Base-by-base conservation (phyloP, 2,113 vertebrate species). In the Mesembrinibis cayennensis region DNA sequence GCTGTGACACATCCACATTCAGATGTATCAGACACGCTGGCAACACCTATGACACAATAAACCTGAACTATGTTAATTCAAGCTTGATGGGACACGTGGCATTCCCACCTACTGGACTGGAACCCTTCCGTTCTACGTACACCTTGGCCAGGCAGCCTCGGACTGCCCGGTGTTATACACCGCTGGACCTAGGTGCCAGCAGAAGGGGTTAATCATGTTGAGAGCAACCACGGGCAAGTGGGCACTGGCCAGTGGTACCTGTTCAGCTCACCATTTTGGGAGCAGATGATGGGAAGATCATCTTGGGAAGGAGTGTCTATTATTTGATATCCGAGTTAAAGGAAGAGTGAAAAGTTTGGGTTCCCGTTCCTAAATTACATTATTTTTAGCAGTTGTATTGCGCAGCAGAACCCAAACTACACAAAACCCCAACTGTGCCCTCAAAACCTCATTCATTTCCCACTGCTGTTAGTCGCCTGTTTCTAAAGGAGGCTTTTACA, bases 41-140 rank as follows among this genome's bases (percentile, higher is more conserved):
- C 93, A 97, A 94, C 91, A 96, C 62, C 78, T 90, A 38, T 96
- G 96, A 95, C 94, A 97, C 93, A 87, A 96, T 55, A 90, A 94
- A 93, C 78, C 91, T n/a, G 9, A 94, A 66, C n/a, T 93, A 82
- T 93, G 90, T 21, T 94, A 90, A 93, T 90, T 87, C 91, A 27
- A 80, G 87, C 91, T 85, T 91, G 91, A 94, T 85, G 74, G 91
- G 67, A 94, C 89, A 78, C 42, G 89, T 3, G 59, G 38, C 85
- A 77, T 82, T 95, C 70, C 89, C 58, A 73, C 62, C 38, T 62
- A 27, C 74, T 13, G 32, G 66, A 44, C 87, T 62, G n/a, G 62
- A 95, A 58, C 40, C 34, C 71, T 91, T 36, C 69, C 4, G 5
- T 56, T 78, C 9, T 50, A 23, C 0, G 0, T 22, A 71, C 21